Evolutionary conservation across 1,140 invertebrate species (phyloP).

Genomic region (Dendroctonus ponderosae): DNA sequence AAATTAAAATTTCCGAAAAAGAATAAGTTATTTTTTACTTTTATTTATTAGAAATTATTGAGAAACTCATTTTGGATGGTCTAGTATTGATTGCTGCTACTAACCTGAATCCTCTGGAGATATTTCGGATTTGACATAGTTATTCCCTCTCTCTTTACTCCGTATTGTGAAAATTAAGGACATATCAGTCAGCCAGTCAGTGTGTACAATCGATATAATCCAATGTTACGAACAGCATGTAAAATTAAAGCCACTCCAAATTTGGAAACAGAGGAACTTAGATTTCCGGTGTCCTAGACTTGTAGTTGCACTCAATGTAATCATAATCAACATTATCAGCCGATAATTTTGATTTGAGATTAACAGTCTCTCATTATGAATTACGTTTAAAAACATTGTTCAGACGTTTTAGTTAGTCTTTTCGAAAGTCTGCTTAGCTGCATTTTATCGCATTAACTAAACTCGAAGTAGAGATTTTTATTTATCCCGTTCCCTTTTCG

Average conservation of each 20-base stretch:
- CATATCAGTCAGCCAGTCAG: conserved; percentile 21
- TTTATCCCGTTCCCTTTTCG: conserved; percentile 12
- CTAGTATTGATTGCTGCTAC: conserved; percentile 19
- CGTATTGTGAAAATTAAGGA: conserved; percentile 19
- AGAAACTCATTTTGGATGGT: neutral
- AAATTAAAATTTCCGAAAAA: too few relatives aligned
- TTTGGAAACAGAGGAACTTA: conserved; percentile 7
- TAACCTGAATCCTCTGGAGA: conserved; percentile 20
- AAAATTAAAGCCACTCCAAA: conserved; percentile 16
- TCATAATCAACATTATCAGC: too few relatives aligned
- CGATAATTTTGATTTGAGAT: too few relatives aligned
- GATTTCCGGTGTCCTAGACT: too few relatives aligned
- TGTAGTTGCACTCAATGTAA: too few relatives aligned
- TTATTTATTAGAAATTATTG: too few relatives aligned
- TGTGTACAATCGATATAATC: conserved; percentile 25
- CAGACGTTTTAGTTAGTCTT: too few relatives aligned
- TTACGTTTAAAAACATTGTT: too few relatives aligned
- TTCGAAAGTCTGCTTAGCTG: too few relatives aligned
- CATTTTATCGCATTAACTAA: conserved; percentile 1
- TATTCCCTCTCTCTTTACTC: conserved; percentile 17
- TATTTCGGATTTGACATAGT: conserved; percentile 25
- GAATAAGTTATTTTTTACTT: too few relatives aligned
- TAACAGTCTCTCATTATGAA: too few relatives aligned
- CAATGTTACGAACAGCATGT: conserved; percentile 13
- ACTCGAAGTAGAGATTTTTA: neutral